These are phyloP conservation scores for Caenorhabditis becei DNA, from an alignment of 2,888 invertebrate species.

Conservation along the genomic window DNA sequence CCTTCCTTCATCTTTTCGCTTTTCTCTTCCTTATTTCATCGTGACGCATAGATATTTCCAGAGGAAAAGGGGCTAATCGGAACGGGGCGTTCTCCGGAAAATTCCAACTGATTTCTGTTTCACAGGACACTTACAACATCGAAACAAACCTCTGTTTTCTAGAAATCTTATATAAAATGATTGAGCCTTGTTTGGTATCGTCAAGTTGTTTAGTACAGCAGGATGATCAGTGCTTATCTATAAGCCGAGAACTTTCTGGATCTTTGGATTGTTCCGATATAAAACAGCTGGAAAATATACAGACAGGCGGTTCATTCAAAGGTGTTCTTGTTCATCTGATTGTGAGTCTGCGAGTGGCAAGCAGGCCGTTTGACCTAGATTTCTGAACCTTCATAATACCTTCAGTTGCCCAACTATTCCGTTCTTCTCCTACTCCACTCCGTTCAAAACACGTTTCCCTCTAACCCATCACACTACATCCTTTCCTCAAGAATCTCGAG, in stretches of 20 bases:
- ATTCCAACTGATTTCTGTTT: background rate
- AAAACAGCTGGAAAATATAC: background rate
- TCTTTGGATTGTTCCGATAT: background rate
- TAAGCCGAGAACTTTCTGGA: background rate
- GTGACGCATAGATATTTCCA: slow-evolving; percentile 17
- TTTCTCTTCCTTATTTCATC: slow-evolving; percentile 30
- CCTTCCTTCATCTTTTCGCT: slow-evolving; percentile 16
- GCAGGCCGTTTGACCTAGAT: no score
- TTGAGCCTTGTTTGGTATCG: background rate
- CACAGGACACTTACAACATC: no score
- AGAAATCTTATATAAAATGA: no score
- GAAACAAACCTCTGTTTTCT: no score
- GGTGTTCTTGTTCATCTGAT: no score
- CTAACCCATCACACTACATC: background rate
- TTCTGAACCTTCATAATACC: no score
- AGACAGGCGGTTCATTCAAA: no score
- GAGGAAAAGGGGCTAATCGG: background rate
- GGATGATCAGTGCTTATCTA: background rate
- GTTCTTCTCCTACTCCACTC: background rate
- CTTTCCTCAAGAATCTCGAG: no score
- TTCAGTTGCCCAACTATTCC: background rate
- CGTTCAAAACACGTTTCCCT: background rate
- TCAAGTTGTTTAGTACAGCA: background rate
- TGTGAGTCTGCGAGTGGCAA: no score
- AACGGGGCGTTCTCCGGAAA: background rate